A percentile compares a stretch with the other conserved stretches of the same genome.
Conservation (phyloP, 2,797 vertebrate genomes). For the Allobates femoralis region DNA sequence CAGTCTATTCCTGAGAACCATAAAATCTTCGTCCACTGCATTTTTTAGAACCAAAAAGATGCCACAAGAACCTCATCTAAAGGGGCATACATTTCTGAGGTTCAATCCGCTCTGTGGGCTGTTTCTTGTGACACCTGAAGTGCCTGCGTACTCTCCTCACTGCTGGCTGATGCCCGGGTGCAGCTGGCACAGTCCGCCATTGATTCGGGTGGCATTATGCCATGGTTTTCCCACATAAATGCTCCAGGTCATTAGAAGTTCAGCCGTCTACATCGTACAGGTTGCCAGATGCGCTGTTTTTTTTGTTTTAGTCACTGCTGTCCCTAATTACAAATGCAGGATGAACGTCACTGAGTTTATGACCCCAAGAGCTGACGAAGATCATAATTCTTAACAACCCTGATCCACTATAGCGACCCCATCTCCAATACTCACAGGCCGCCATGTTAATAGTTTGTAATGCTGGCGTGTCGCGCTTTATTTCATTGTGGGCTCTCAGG, state of each 20-base stretch:
- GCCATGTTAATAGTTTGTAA: too few species aligned
- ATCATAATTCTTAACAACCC: not conserved
- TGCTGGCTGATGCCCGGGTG: not conserved
- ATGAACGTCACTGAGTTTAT: not conserved
- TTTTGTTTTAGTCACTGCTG: not conserved
- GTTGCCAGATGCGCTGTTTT: not conserved
- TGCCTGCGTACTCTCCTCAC: not conserved
- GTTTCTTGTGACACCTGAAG: too few species aligned
- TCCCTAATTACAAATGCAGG: not conserved
- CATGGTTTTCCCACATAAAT: not conserved
- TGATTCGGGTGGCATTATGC: slow-evolving; percentile 40
- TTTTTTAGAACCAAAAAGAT: not conserved
- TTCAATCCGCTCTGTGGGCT: not conserved
- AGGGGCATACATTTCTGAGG: too few species aligned
- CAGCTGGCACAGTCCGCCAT: slow-evolving; percentile 24
- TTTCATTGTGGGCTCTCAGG: too few species aligned
- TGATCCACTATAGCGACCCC: not conserved
- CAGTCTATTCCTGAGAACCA: not conserved
- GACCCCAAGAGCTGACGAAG: slow-evolving; percentile 15
- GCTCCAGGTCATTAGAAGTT: slow-evolving; percentile 15
- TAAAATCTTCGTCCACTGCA: too few species aligned
- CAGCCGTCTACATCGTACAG: not conserved
- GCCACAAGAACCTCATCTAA: too few species aligned
- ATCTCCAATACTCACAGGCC: too few species aligned
- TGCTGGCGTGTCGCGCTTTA: too few species aligned